Percentiles rank a stretch among this genome's conserved stretches.
phyloP scores from a whole-genome alignment of 2,113 vertebrate genomes.

The Tetrax tetrax region DNA sequence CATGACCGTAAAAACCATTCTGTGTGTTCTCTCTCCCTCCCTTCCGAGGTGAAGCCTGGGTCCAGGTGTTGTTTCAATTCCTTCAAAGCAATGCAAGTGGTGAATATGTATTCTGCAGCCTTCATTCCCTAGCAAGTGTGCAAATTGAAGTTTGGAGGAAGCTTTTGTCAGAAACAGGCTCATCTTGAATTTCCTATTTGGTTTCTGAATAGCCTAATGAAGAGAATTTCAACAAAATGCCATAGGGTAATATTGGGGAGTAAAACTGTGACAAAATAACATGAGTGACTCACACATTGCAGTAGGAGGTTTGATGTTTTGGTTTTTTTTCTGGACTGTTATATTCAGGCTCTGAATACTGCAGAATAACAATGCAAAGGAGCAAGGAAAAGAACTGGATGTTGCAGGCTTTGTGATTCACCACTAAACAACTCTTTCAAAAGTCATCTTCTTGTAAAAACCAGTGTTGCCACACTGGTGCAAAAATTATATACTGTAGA shows the following conservation, averaged over 20 bases:
- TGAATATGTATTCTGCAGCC: not conserved
- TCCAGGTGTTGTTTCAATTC: not conserved
- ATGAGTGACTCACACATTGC: constrained; percentile 12
- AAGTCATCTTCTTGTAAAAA: not conserved
- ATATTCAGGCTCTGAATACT: not conserved
- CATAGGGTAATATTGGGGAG: not conserved
- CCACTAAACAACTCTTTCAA: not conserved
- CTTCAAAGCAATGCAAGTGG: not conserved
- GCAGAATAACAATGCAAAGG: not conserved
- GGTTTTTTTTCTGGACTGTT: not conserved
- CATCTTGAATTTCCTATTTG: not conserved
- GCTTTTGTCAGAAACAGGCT: not conserved
- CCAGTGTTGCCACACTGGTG: not conserved
- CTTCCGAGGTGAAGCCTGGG: not conserved
- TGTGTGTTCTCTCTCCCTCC: not conserved
- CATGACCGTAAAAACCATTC: not conserved
- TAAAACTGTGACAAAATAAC: not conserved
- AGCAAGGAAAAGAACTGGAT: not conserved
- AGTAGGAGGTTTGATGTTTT: not conserved
- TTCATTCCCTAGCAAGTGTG: not conserved
- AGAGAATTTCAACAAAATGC: not conserved
- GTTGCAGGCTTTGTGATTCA: not conserved
- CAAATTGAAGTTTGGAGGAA: not conserved
- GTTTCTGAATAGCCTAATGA: not conserved
- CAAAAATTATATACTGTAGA: not conserved